A percentile compares a stretch with the other conserved stretches of the same genome.
Evolutionary conservation across 1,140 invertebrate genomes (phyloP).

Genomic region (Plodia interpunctella): DNA sequence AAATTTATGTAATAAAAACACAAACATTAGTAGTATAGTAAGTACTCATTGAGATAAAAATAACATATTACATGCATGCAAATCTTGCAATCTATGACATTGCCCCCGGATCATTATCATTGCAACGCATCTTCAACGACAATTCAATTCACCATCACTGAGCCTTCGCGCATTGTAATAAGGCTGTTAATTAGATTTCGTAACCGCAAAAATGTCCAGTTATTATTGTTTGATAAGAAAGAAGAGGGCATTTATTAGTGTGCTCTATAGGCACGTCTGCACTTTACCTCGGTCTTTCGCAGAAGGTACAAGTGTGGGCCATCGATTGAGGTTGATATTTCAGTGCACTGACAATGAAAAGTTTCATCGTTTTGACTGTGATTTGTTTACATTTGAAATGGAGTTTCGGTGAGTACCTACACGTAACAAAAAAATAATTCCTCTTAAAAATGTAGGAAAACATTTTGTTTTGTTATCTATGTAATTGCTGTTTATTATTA

Average conservation of each 20-base stretch:
- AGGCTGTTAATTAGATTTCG: neutral
- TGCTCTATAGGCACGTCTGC: conserved; percentile 10
- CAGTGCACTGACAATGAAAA: conserved; percentile 27
- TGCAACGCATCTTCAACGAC: conserved; percentile 7
- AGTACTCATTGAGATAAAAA: neutral
- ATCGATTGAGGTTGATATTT: neutral
- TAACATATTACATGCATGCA: neutral
- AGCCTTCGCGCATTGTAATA: neutral
- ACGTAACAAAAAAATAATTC: conserved; percentile 4
- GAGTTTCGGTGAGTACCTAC: conserved; percentile 36
- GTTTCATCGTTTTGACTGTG: conserved; percentile 35
- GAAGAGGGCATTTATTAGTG: conserved; percentile 20
- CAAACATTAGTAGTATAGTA: too few relatives aligned
- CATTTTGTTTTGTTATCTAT: neutral
- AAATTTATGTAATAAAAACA: too few relatives aligned
- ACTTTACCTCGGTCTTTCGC: conserved; percentile 14
- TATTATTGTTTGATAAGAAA: conserved; percentile 17
- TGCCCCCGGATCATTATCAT: conserved; percentile 23
- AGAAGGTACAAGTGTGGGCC: conserved; percentile 9
- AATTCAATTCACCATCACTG: neutral
- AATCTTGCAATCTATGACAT: conserved; percentile 18
- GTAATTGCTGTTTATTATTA: too few relatives aligned
- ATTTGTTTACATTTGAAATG: conserved; percentile 31
- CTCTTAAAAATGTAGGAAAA: neutral
- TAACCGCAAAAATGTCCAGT: neutral